A percentile compares a stretch with the other conserved stretches of the same genome.
Conservation (phyloP, 2,113 vertebrate species). For the Cyprinus carpio region DNA sequence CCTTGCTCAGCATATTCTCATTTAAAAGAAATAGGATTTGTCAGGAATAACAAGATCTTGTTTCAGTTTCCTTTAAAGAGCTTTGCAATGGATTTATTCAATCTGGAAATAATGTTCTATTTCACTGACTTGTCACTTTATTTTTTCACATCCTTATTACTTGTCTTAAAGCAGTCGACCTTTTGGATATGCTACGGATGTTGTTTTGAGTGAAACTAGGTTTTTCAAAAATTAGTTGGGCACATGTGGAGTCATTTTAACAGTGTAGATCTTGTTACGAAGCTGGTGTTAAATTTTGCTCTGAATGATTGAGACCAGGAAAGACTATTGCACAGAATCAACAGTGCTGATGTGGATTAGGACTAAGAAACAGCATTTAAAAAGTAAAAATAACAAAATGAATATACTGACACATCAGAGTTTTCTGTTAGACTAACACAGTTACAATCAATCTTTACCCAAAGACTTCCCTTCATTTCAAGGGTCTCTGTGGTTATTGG, state of each 20-base stretch:
- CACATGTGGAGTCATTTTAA: slow-evolving; percentile 45
- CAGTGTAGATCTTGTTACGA: slow-evolving; percentile 40
- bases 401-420: no score
- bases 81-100: slow-evolving; percentile 55
- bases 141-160: slow-evolving; percentile 43
- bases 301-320: slow-evolving; percentile 11
- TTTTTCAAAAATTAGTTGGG: not conserved
- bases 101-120: slow-evolving; percentile 57
- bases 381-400: slow-evolving; percentile 15
- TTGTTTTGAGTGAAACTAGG: slow-evolving; percentile 44
- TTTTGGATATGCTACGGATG: slow-evolving; percentile 34
- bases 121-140: slow-evolving; percentile 14
- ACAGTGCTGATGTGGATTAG: slow-evolving; percentile 10
- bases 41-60: slow-evolving; percentile 46
- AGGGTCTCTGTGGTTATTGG: not conserved
- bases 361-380: slow-evolving; percentile 13
- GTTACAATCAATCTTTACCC: not conserved
- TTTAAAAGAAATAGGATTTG: slow-evolving; percentile 48
- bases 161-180: slow-evolving; percentile 31
- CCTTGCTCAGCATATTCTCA: slow-evolving; percentile 48
- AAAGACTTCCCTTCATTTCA: not conserved
- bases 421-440: not conserved
- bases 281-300: slow-evolving; percentile 11
- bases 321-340: not conserved
- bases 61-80: slow-evolving; percentile 54